Percentiles rank a stretch among this genome's conserved stretches.
Evolutionary conservation across 2,113 vertebrate genomes (phyloP).

Genomic region (Calidris pugnax): DNA sequence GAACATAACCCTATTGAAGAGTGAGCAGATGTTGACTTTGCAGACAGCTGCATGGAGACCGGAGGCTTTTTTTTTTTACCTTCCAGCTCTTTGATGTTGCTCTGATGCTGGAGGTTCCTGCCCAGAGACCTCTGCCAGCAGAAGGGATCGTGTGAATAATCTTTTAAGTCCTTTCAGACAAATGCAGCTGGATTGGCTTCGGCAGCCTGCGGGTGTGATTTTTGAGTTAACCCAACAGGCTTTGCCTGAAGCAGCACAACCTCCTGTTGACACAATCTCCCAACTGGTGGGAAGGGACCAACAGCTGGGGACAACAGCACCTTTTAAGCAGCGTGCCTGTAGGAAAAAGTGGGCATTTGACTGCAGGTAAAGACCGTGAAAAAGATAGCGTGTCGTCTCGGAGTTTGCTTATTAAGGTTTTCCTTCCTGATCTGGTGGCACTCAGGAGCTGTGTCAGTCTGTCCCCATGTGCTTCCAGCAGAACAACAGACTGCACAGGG

Average conservation of each 20-base stretch:
- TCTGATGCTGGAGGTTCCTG: neutral
- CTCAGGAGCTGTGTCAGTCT: neutral
- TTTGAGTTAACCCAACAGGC: neutral
- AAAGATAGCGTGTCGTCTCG: neutral
- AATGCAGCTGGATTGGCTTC: neutral
- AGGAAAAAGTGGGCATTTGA: neutral
- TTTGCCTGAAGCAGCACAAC: neutral
- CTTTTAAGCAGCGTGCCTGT: fast-evolving
- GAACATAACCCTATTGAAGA: neutral
- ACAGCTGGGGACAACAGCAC: neutral
- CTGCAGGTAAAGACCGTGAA: fast-evolving
- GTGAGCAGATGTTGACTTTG: neutral
- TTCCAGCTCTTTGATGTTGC: neutral
- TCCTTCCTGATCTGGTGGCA: neutral
- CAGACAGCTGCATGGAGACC: neutral
- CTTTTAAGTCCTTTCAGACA: neutral
- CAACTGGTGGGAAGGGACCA: neutral
- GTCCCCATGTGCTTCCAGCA: neutral
- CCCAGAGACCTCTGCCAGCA: neutral
- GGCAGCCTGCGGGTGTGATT: neutral
- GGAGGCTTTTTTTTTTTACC: neutral
- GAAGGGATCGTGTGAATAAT: neutral
- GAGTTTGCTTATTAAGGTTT: neutral
- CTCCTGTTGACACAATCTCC: neutral
- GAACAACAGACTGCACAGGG: too few species aligned